Evolutionary conservation across 2,888 invertebrate genomes (phyloP).

Genomic region (Meganola albula): DNA sequence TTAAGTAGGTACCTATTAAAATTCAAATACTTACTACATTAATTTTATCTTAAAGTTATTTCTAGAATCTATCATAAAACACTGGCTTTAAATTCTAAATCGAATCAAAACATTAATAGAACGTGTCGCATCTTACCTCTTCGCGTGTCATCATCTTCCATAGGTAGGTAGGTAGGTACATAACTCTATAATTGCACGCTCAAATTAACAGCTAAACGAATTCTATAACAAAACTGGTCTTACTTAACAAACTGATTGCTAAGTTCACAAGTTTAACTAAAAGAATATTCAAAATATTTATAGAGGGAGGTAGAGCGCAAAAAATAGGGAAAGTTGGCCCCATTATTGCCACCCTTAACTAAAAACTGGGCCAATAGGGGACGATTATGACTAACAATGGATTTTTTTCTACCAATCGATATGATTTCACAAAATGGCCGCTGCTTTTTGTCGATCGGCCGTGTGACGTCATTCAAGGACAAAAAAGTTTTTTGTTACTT

Average conservation of each 20-base stretch:
- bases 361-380: slow-evolving; percentile 73
- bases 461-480: slow-evolving; percentile 11
- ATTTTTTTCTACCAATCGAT: slow-evolving; percentile 74
- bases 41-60: no score
- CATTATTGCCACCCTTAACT: slow-evolving; percentile 63
- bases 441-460: slow-evolving; percentile 33
- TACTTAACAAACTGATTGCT: slow-evolving; percentile 24
- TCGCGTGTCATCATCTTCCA: slow-evolving; percentile 12
- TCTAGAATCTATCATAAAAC: no score
- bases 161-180: no score
- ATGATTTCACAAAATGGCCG: slow-evolving; percentile 68
- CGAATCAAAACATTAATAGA: no score
- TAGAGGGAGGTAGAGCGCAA: slow-evolving; percentile 51
- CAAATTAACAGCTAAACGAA: slow-evolving; percentile 23
- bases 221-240: slow-evolving; percentile 19
- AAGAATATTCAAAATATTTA: slow-evolving; percentile 51
- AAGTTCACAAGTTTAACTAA: slow-evolving; percentile 41
- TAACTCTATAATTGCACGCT: slow-evolving; percentile 25
- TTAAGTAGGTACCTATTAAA: no score
- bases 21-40: no score
- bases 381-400: slow-evolving; percentile 56
- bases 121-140: slow-evolving; percentile 21
- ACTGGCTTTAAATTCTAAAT: no score
- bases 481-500: no score
- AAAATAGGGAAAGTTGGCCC: slow-evolving; percentile 64